Conservation (phyloP, 2,113 vertebrate genomes). For the Orthochromis indermauri region DNA sequence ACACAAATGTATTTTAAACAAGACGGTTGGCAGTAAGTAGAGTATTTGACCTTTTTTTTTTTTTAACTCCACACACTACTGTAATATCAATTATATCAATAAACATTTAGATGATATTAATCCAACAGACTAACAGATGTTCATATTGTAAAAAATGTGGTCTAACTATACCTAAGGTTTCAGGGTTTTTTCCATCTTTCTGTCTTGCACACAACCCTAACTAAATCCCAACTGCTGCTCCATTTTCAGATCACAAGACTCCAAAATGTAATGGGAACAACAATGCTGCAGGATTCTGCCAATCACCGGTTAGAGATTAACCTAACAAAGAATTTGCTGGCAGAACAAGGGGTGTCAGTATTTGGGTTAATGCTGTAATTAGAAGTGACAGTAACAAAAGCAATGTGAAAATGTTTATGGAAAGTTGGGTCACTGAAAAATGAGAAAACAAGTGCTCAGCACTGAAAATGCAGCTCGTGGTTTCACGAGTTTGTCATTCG, state of each 20-base stretch:
- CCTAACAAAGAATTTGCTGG: conserved; percentile 32
- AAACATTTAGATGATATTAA: background rate
- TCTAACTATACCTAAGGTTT: background rate
- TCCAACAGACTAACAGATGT: background rate
- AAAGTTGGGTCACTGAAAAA: background rate
- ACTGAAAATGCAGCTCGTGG: background rate
- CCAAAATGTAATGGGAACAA: background rate
- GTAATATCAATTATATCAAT: background rate
- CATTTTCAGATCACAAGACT: conserved; percentile 23
- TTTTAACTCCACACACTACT: background rate
- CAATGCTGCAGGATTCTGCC: background rate
- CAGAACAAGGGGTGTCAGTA: background rate
- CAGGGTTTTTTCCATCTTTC: background rate
- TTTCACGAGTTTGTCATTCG: background rate
- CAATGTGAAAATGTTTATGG: background rate
- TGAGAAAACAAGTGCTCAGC: background rate
- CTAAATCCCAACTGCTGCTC: background rate
- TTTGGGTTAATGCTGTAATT: background rate
- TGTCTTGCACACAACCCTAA: background rate
- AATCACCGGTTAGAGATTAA: conserved; percentile 41
- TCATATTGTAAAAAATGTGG: background rate
- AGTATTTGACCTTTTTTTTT: accelerated
- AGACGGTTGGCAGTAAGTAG: background rate
- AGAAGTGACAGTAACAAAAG: background rate
- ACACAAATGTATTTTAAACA: background rate